These are phyloP conservation scores for Brenthis ino DNA, from an alignment of 2,888 invertebrate species.

Conservation along the genomic window DNA sequence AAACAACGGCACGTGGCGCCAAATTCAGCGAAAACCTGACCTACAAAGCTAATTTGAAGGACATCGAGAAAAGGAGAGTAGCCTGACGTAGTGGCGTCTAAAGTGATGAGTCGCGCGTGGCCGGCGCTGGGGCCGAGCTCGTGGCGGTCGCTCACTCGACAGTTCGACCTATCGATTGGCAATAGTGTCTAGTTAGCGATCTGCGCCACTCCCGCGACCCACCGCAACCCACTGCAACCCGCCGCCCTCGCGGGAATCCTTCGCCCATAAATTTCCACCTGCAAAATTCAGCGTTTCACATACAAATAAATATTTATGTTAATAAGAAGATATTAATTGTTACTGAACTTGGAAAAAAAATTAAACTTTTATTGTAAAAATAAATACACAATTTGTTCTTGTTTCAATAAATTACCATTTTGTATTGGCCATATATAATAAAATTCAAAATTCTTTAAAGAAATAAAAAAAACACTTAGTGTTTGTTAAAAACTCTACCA, in stretches of 20 bases:
- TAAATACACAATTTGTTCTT: too few species aligned
- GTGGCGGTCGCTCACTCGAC: slow-evolving; percentile 38
- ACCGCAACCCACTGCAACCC: slow-evolving; percentile 34
- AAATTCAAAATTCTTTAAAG: too few species aligned
- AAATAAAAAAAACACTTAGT: too few species aligned
- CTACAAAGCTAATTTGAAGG: slow-evolving; percentile 83
- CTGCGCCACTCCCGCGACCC: slow-evolving; percentile 44
- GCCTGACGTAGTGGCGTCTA: slow-evolving; percentile 80
- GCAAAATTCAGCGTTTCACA: slow-evolving; percentile 9
- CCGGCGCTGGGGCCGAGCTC: slow-evolving; percentile 54
- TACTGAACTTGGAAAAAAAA: too few species aligned
- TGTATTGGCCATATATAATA: too few species aligned
- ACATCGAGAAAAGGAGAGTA: slow-evolving; percentile 83
- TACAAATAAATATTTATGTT: not conserved
- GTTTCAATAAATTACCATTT: too few species aligned
- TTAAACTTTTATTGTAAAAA: too few species aligned
- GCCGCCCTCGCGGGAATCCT: slow-evolving; percentile 36
- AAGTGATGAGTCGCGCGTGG: slow-evolving; percentile 80
- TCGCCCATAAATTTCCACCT: slow-evolving; percentile 5
- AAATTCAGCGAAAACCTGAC: slow-evolving; percentile 77
- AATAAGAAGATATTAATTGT: too few species aligned
- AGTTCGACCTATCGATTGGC: slow-evolving; percentile 81
- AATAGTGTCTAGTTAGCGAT: slow-evolving; percentile 81
- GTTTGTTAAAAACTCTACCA: too few species aligned
- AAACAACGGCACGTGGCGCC: slow-evolving; percentile 78